These are phyloP conservation scores for Patiria pectinifera DNA, from an alignment of 53 echinoderm and acorn worm genomes.

Conservation along the genomic window DNA sequence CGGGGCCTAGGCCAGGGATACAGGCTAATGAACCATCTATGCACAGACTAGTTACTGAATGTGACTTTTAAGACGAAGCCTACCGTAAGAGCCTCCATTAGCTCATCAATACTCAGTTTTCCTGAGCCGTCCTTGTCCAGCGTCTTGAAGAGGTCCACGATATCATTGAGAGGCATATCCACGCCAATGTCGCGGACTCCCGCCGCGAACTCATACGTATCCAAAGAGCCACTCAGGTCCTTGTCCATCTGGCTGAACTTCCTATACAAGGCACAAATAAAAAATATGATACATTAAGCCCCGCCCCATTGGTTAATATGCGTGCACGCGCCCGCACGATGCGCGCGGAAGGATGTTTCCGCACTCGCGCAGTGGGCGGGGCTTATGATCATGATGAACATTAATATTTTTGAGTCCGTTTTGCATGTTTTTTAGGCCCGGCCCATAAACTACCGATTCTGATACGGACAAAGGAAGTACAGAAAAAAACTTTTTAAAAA, in stretches of 20 bases:
- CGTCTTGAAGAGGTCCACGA: conserved; percentile 16
- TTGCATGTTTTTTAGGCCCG: too few species aligned
- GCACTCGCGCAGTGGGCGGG: too few species aligned
- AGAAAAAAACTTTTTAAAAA: too few species aligned
- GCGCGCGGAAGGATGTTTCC: too few species aligned
- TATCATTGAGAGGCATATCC: not conserved
- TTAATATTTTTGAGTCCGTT: too few species aligned
- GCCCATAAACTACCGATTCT: too few species aligned
- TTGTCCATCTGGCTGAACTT: conserved; percentile 76
- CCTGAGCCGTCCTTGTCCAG: conserved; percentile 67
- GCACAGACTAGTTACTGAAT: too few species aligned
- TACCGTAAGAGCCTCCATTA: conserved; percentile 41
- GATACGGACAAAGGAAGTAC: too few species aligned
- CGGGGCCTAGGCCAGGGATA: too few species aligned
- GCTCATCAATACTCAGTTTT: conserved; percentile 52
- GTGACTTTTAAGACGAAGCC: not conserved
- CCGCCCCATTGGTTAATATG: not conserved
- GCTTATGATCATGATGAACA: too few species aligned
- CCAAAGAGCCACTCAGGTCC: conserved; percentile 59
- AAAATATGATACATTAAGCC: not conserved
- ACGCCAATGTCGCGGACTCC: conserved; percentile 39
- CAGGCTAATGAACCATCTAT: too few species aligned
- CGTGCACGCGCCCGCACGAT: too few species aligned
- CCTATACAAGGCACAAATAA: not conserved
- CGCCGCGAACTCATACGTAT: conserved; percentile 59